These are phyloP conservation scores for Diarsia mendica DNA, from an alignment of 2,888 invertebrate genomes.

Conservation along the genomic window DNA sequence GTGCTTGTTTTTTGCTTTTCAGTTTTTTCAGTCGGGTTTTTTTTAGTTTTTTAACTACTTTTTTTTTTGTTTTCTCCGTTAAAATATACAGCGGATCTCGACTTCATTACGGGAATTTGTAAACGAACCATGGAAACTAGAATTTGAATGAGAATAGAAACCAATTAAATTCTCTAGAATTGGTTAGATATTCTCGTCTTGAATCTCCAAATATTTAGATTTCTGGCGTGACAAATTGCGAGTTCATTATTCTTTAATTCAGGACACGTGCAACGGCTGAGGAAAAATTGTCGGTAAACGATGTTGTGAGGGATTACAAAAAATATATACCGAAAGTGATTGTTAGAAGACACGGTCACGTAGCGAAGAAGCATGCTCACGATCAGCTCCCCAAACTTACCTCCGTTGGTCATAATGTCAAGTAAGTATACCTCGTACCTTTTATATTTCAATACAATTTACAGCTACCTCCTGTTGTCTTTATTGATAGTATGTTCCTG, in stretches of 20 bases:
- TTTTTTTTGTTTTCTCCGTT: conserved; percentile 1
- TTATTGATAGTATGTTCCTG: conserved; percentile 34
- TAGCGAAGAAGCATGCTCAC: conserved; percentile 94
- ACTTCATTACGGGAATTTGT: not conserved
- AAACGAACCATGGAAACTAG: not conserved
- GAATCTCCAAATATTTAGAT: conserved; percentile 45
- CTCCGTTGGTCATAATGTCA: conserved; percentile 91
- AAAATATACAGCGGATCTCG: conserved; percentile 18
- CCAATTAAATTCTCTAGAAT: not conserved
- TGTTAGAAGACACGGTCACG: conserved; percentile 93
- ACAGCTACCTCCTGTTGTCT: conserved; percentile 18
- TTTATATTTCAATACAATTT: conserved; percentile 19
- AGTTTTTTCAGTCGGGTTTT: too few relatives aligned
- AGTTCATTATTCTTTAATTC: conserved; percentile 61
- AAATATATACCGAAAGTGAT: conserved; percentile 96
- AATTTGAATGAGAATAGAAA: not conserved
- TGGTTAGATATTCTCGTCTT: conserved; percentile 36
- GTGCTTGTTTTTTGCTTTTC: too few relatives aligned
- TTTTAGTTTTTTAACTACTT: too few relatives aligned
- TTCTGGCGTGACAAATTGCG: conserved; percentile 45
- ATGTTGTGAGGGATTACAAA: conserved; percentile 94
- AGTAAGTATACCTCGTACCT: conserved; percentile 80
- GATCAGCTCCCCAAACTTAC: conserved; percentile 88
- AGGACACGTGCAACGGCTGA: conserved; percentile 94
- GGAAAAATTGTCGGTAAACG: conserved; percentile 91